Evolutionary conservation across 30 jellyfish, hydroid and myxozoan genomes (phyloP).

Genomic region (Hydractinia symbiolongicarpus): DNA sequence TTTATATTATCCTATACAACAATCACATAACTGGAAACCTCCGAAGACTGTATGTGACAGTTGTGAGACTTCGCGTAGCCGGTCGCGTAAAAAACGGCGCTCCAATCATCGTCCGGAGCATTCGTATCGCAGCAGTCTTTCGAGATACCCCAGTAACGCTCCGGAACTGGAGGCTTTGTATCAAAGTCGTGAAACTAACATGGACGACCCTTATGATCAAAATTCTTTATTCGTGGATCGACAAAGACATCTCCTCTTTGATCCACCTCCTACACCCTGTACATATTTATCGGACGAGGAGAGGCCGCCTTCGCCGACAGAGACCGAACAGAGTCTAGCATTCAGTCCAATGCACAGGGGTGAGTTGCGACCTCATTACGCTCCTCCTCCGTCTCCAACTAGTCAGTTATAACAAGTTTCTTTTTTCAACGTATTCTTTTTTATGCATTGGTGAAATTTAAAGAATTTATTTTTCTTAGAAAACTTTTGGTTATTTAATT

Average conservation of each 20-base stretch:
- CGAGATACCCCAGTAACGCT: not conserved
- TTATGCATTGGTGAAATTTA: not conserved
- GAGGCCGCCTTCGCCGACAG: constrained; percentile 81
- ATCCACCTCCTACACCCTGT: constrained; percentile 94
- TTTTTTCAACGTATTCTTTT: not conserved
- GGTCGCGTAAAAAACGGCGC: constrained; percentile 39
- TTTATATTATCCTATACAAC: not conserved
- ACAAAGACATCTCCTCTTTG: constrained; percentile 49
- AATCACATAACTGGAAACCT: not conserved
- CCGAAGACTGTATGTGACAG: not conserved
- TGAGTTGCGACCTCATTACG: constrained; percentile 46
- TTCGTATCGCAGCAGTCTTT: constrained; percentile 5
- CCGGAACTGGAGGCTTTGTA: not conserved
- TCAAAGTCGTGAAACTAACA: not conserved
- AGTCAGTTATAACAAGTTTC: constrained; percentile 54
- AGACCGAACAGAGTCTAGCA: constrained; percentile 49
- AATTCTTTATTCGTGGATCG: constrained; percentile 37
- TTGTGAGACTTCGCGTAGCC: constrained; percentile 24
- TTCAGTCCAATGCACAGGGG: not conserved
- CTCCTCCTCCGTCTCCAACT: constrained; percentile 99
- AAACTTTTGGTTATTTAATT: not conserved
- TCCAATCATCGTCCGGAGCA: constrained; percentile 5
- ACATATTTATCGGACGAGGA: constrained; percentile 76
- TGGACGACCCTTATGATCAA: constrained; percentile 4
- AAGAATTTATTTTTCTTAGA: constrained; percentile 1